Conservation (phyloP, 23 tunicate species). For the Oikopleura dioica region DNA sequence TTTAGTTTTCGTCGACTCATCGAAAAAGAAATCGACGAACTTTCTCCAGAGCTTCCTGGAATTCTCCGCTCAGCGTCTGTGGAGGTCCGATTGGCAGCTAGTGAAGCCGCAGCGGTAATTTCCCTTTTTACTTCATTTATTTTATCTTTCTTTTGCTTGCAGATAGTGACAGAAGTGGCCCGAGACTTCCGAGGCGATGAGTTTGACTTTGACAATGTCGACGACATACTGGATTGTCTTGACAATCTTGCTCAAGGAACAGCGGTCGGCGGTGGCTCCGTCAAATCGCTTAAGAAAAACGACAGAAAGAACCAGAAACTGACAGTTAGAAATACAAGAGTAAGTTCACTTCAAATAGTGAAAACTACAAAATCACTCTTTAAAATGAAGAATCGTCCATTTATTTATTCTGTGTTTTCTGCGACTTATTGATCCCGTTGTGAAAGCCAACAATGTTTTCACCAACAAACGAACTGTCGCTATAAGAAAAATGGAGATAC, state of each 20-base stretch:
- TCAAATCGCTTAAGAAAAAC: neutral
- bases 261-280: slow-evolving; percentile 3
- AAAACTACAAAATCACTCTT: too few species aligned
- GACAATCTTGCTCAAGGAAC: neutral
- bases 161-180: neutral
- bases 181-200: neutral
- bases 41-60: neutral
- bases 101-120: neutral
- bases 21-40: neutral
- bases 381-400: too few species aligned
- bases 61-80: neutral
- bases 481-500: too few species aligned
- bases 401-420: too few species aligned
- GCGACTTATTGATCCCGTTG: too few species aligned
- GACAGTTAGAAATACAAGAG: too few species aligned
- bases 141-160: neutral
- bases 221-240: neutral
- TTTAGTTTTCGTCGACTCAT: neutral
- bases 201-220: neutral
- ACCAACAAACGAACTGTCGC: too few species aligned
- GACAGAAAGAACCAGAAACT: neutral
- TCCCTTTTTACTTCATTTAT: too few species aligned
- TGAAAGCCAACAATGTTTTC: too few species aligned
- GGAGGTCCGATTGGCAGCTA: neutral
- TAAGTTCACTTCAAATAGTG: too few species aligned